Evolutionary conservation across 2,888 invertebrate species (phyloP).

Genomic region (Polydrusus tereticollis): DNA sequence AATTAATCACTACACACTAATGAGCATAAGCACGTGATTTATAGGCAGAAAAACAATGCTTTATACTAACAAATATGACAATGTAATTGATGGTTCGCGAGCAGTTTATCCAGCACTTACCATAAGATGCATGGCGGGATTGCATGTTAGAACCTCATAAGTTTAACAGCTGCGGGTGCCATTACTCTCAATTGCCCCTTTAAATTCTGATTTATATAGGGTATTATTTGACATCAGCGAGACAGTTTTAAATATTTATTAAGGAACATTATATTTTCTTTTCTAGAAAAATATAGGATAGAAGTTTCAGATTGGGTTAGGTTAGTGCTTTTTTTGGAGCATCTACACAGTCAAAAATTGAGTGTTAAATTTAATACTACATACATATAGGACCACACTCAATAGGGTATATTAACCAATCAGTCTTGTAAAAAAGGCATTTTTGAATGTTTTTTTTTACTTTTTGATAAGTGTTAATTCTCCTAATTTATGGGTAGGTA

Average conservation of each 20-base stretch:
- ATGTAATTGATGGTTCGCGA: conserved; percentile 2
- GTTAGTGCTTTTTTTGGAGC: no score
- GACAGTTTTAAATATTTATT: conserved; percentile 5
- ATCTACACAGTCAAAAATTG: no score
- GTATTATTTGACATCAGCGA: background rate
- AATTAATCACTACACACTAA: background rate
- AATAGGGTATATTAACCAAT: no score
- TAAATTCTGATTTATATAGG: background rate
- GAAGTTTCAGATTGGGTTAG: no score
- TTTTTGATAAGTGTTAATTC: no score
- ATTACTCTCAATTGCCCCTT: conserved; percentile 5
- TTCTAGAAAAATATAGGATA: no score
- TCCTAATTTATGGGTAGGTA: no score
- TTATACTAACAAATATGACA: conserved; percentile 13
- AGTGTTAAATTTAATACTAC: no score
- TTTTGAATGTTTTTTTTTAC: no score
- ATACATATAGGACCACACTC: no score
- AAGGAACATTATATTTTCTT: background rate
- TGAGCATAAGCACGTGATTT: background rate
- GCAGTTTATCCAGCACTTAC: conserved; percentile 6
- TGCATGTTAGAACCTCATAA: conserved; percentile 19
- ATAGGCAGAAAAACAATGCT: background rate
- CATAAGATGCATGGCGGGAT: conserved; percentile 7
- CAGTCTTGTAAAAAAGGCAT: no score
- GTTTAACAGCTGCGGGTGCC: conserved; percentile 11